Percentiles rank a stretch among this genome's conserved stretches.
phyloP scores from a whole-genome alignment of 2,113 vertebrate species.

The Irena cyanogastra region DNA sequence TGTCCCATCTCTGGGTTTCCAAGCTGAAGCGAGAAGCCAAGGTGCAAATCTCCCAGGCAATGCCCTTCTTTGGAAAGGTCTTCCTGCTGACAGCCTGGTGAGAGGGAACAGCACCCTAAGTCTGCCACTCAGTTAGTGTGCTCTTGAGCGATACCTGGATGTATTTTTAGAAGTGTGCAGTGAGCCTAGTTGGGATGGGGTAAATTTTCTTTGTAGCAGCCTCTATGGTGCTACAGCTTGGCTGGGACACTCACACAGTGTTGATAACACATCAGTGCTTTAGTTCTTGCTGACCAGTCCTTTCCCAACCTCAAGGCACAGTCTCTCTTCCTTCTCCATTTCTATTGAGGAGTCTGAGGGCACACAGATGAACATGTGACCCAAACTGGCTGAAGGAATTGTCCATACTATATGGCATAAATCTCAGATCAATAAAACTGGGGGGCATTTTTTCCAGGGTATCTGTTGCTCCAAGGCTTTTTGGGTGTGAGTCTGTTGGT shows the following conservation, averaged over 20 bases:
- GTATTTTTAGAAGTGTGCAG: background rate
- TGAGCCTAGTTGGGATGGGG: background rate
- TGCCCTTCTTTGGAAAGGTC: background rate
- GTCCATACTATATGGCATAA: background rate
- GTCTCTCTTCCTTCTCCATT: background rate
- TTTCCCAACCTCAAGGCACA: background rate
- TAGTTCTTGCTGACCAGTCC: background rate
- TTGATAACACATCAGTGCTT: background rate
- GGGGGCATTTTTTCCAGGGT: background rate
- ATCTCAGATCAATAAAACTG: background rate
- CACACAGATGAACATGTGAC: rapidly evolving
- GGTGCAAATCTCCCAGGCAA: background rate
- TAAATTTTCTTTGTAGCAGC: background rate
- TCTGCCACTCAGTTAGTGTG: background rate
- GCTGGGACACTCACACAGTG: background rate
- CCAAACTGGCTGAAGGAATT: background rate
- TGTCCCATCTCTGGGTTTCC: background rate
- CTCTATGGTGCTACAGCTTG: background rate
- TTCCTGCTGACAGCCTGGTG: background rate
- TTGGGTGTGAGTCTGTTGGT: background rate
- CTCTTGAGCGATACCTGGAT: background rate
- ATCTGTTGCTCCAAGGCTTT: background rate
- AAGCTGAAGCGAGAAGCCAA: background rate
- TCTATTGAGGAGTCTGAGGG: background rate
- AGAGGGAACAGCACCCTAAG: background rate